Evolutionary conservation across 64 coral and sea anemone species (phyloP).

Genomic region (Orbicella faveolata): DNA sequence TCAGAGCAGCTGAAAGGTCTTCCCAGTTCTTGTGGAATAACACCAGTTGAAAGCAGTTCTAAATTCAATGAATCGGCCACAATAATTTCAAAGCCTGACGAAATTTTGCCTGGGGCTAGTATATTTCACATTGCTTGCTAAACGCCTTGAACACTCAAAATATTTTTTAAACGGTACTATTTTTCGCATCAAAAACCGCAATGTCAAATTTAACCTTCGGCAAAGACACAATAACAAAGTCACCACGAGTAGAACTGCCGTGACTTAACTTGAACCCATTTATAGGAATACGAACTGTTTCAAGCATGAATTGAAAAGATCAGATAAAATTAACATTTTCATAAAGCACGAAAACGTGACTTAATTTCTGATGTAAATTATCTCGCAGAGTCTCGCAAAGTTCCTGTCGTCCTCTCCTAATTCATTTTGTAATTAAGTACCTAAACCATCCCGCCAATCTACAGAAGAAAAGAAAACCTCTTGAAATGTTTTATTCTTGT

Average conservation of each 20-base stretch:
- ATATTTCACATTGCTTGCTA: neutral
- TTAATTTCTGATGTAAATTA: slow-evolving; percentile 22
- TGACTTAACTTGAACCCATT: neutral
- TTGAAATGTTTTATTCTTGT: neutral
- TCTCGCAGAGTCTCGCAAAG: neutral
- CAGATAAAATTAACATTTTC: slow-evolving; percentile 25
- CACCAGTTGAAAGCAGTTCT: neutral
- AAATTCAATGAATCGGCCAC: neutral
- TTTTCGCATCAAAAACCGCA: neutral
- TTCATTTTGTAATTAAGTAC: neutral
- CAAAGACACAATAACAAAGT: neutral
- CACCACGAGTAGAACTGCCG: neutral
- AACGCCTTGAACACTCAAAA: neutral
- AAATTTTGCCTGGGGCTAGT: neutral
- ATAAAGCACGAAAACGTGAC: neutral
- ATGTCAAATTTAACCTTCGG: neutral
- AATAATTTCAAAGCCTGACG: neutral
- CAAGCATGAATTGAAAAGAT: neutral
- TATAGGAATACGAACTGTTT: neutral
- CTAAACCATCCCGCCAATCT: neutral
- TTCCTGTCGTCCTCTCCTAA: neutral
- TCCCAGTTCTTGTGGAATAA: no score
- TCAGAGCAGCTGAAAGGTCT: no score
- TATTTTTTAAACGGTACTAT: neutral
- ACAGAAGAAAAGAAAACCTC: slow-evolving; percentile 16